These are phyloP conservation scores for Champsocephalus gunnari DNA, from an alignment of 2,797 vertebrate species.

Conservation along the genomic window DNA sequence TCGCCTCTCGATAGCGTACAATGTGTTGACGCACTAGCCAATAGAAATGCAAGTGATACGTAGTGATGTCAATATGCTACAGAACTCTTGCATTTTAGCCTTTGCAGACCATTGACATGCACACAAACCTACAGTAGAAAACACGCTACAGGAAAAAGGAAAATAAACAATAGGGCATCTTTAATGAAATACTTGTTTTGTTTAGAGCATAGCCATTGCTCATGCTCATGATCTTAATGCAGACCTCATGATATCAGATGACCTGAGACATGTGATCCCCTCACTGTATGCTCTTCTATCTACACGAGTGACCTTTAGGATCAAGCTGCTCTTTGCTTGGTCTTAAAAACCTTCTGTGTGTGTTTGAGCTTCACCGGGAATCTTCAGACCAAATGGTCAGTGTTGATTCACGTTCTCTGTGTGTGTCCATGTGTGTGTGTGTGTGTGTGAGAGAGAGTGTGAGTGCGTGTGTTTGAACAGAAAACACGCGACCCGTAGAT, in stretches of 20 bases:
- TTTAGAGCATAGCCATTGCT: too few relatives aligned
- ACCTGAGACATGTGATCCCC: neutral
- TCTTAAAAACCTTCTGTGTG: conserved; percentile 40
- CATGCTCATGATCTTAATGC: too few relatives aligned
- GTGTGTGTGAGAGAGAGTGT: conserved; percentile 57
- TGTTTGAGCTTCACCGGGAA: conserved; percentile 54
- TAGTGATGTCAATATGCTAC: too few relatives aligned
- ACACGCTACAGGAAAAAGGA: too few relatives aligned
- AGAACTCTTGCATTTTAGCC: too few relatives aligned
- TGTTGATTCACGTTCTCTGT: conserved; percentile 66
- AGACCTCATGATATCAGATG: neutral
- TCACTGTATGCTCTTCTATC: conserved; percentile 35
- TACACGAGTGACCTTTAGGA: conserved; percentile 78
- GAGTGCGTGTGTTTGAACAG: conserved; percentile 82
- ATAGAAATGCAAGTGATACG: too few relatives aligned
- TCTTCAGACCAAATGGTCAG: conserved; percentile 61
- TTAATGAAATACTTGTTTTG: too few relatives aligned
- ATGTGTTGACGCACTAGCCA: too few relatives aligned
- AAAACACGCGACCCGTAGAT: conserved; percentile 86
- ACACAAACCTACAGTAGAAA: too few relatives aligned
- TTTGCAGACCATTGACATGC: too few relatives aligned
- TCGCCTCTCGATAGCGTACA: too few relatives aligned
- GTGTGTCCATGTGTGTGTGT: conserved; percentile 4
- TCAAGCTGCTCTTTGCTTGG: conserved; percentile 60
- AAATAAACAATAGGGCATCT: too few relatives aligned